Evolutionary conservation across 2,797 vertebrate species (phyloP), one percentile per base, ranked within the genome.

Genomic region (Okamejei kenojei): DNA sequence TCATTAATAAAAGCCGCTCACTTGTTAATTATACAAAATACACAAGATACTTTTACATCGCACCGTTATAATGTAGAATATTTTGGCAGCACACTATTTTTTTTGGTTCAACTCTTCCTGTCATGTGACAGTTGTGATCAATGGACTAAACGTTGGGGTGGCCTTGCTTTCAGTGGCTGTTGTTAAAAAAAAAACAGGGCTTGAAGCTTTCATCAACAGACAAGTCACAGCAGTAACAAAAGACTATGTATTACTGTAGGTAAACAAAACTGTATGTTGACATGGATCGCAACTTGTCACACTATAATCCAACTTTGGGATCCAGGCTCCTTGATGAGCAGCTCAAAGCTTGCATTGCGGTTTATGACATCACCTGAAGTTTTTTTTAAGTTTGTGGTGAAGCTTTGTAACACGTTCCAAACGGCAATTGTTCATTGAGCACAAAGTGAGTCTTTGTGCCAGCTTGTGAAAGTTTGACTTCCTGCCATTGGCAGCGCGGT

Each of bases 61-160:
- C 84, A 32, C 35, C 32, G 84, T 88, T 88, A 88, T 88, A 68
- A 88, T 68, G 84, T 88, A 63, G 61, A 88, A 88, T 88, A 88
- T 88, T 88, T 88, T 88, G 84, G 84, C 84, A 88, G 68, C 84
- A 88, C 15, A 8, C 63, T 35, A 68, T 68, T 68, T 88, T 88
- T 58, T 86, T 65, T 88, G n/a, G 17, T 63, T 35, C 84, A 68
- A 15, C 84, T 88, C 84, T 88, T 88, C 84, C 84, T 88, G 63
- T 88, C 63, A 88, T 23, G n/a, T 88, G n/a, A 68, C 21, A 32
- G n/a, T 8, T 15, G 63, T 65, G 84, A 88, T 68, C 26, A 88
- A 88, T 68, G 84, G 61, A 19, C 15, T 17, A 68, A 65, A 21
- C n/a, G 68, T 21, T 88, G 61, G 23, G 23, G 54, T 13, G 81